Conservation (phyloP, 2,113 vertebrate genomes). For the Myiozetetes cayanensis region DNA sequence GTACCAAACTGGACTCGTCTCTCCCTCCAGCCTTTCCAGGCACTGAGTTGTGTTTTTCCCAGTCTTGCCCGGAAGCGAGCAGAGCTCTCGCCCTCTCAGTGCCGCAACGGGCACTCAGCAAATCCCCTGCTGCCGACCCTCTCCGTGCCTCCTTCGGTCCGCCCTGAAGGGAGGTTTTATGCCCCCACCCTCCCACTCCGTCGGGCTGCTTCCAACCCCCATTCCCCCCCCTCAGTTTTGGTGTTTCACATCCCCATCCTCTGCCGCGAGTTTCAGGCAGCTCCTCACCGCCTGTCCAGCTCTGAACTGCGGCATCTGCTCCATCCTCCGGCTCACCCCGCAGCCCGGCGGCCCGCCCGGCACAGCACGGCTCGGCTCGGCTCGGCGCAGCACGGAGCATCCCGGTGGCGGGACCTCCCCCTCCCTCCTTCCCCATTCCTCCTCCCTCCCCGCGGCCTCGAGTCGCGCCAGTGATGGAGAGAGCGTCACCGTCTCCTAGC, state of each 20-base stretch:
- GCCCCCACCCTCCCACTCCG: too few relatives aligned
- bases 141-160: not conserved
- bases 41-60: not conserved
- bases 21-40: not conserved
- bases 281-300: not conserved
- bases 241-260: not conserved
- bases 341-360: not conserved
- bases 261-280: not conserved
- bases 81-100: accelerated
- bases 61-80: accelerated
- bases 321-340: not conserved
- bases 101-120: accelerated
- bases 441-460: slow-evolving; percentile 33
- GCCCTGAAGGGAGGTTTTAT: not conserved
- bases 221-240: not conserved
- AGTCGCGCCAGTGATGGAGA: slow-evolving; percentile 66
- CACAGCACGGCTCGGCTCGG: not conserved
- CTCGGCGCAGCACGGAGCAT: not conserved
- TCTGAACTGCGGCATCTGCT: not conserved
- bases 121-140: not conserved
- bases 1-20: accelerated
- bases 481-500: slow-evolving; percentile 81
- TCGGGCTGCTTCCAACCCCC: not conserved
- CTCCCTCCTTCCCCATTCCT: not conserved
- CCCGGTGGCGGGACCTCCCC: not conserved